phyloP scores from a whole-genome alignment of 2,113 vertebrate species.

The Gorsachius goisagi region DNA sequence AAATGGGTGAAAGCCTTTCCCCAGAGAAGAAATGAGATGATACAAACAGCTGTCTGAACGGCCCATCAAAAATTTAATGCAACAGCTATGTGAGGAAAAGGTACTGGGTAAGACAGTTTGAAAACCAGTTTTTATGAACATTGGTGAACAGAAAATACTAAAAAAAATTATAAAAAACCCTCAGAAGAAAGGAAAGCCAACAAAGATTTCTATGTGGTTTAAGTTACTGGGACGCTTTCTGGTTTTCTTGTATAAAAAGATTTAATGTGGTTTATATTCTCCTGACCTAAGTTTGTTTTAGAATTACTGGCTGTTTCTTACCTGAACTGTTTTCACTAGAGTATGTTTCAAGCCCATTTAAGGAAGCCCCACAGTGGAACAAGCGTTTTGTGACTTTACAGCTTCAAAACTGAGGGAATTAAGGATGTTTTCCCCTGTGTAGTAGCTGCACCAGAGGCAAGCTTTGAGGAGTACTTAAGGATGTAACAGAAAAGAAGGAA shows the following conservation, averaged over 20 bases:
- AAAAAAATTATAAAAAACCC: not conserved
- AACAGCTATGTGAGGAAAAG: not conserved
- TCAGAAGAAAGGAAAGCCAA: not conserved
- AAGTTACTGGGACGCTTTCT: rapidly evolving
- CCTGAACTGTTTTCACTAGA: not conserved
- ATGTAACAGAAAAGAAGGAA: not conserved
- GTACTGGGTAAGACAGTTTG: not conserved
- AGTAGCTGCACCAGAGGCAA: not conserved
- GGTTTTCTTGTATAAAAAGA: not conserved
- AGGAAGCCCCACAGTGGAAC: not conserved
- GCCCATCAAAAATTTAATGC: not conserved
- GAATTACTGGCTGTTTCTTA: not conserved
- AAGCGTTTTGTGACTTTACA: not conserved
- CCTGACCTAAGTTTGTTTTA: not conserved
- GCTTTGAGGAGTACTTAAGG: not conserved
- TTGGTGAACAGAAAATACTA: not conserved
- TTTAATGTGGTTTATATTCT: not conserved
- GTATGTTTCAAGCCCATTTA: not conserved
- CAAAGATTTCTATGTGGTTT: not conserved
- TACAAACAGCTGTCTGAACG: not conserved
- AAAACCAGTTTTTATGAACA: not conserved
- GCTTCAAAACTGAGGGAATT: not conserved
- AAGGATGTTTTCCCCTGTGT: not conserved
- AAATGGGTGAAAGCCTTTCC: not conserved
- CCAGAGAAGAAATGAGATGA: not conserved